Evolutionary conservation across 2,797 vertebrate genomes (phyloP).

Genomic region (Clarias platycephalus): DNA sequence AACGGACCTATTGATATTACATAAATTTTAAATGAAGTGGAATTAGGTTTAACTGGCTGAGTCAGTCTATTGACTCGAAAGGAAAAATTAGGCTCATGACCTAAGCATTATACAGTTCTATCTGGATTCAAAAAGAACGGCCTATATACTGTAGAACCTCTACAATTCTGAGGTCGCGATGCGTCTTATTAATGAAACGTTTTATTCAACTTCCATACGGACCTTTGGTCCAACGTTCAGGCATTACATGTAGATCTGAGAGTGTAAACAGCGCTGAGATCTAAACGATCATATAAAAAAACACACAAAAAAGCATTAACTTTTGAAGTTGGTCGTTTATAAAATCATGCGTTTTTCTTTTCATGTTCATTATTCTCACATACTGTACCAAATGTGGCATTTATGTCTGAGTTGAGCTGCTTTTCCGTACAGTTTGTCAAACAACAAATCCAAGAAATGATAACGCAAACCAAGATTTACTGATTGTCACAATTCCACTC

Average conservation of each 20-base stretch:
- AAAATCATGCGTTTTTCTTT: not conserved
- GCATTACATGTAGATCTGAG: not conserved
- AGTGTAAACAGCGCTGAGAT: not conserved
- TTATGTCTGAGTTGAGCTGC: too few species aligned
- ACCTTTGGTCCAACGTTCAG: not conserved
- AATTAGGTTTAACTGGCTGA: conserved; percentile 13
- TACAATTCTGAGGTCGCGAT: not conserved
- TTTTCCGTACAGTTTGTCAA: too few species aligned
- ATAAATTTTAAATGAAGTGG: conserved; percentile 31
- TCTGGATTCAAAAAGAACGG: conserved; percentile 7
- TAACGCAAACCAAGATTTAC: too few species aligned
- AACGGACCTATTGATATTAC: conserved; percentile 24
- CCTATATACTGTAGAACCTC: not conserved
- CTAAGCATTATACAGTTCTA: not conserved
- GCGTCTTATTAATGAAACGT: not conserved
- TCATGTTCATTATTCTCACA: not conserved
- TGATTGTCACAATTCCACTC: too few species aligned
- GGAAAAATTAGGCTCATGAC: conserved; percentile 7
- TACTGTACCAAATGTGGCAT: not conserved
- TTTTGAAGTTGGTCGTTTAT: not conserved
- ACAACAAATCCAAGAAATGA: too few species aligned
- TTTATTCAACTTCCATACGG: not conserved
- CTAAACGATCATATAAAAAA: not conserved
- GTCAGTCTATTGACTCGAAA: conserved; percentile 9
- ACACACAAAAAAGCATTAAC: not conserved